A percentile compares a stretch with the other conserved stretches of the same genome.
Conservation (phyloP, 2,797 vertebrate species). For the Merluccius polli region DNA sequence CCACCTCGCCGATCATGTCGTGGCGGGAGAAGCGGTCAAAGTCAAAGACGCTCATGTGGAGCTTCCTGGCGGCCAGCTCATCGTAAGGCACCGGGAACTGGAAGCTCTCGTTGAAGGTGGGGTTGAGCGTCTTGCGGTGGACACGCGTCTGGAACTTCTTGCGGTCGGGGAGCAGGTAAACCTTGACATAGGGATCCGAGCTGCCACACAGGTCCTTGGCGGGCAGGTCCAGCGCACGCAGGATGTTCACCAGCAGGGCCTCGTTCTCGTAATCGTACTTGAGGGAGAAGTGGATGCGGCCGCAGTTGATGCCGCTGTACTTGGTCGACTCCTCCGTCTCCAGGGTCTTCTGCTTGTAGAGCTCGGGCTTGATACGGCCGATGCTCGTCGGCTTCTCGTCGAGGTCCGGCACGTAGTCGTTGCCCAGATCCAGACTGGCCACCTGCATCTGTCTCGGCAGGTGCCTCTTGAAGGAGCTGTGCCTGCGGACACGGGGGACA, state of each 20-base stretch:
- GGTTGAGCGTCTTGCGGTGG: conserved; percentile 96
- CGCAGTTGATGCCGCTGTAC: conserved; percentile 81
- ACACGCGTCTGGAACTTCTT: conserved; percentile 98
- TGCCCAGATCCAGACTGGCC: conserved; percentile 87
- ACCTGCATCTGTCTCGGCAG: conserved; percentile 95
- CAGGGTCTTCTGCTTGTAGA: conserved; percentile 88
- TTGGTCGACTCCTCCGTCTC: conserved; percentile 86
- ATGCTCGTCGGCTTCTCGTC: conserved; percentile 91
- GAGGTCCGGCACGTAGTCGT: conserved; percentile 74
- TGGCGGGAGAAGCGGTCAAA: conserved; percentile 97
- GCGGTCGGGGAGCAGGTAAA: conserved; percentile 96
- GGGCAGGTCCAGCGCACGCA: conserved; percentile 91
- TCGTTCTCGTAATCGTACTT: conserved; percentile 95
- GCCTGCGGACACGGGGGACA: conserved; percentile 65
- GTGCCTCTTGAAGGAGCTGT: conserved; percentile 96
- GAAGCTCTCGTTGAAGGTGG: conserved; percentile 92
- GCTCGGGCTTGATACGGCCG: conserved; percentile 93
- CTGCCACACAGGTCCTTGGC: conserved; percentile 97
- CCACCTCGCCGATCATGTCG: conserved; percentile 97
- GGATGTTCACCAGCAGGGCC: conserved; percentile 85
- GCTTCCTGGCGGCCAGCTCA: conserved; percentile 84
- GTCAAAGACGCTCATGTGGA: conserved; percentile 97
- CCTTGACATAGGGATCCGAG: conserved; percentile 96
- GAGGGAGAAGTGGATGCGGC: conserved; percentile 93
- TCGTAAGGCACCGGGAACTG: conserved; percentile 94